Base-by-base conservation (phyloP, 2,797 vertebrate genomes). In the Onychomys torridus region DNA sequence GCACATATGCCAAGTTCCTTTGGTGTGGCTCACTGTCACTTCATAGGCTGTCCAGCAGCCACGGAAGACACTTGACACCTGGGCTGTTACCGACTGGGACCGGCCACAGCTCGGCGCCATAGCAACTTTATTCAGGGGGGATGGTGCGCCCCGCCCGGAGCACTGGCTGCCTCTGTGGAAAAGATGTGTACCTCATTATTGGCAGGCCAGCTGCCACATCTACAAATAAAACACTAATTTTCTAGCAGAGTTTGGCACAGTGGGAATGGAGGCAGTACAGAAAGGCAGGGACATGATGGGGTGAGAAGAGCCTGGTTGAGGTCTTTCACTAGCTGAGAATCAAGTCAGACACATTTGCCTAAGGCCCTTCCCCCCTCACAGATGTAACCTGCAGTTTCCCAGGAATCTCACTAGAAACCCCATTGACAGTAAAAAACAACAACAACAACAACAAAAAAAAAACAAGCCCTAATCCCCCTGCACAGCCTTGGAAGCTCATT, bases 201-300 rank as follows among this genome's bases (percentile, higher is more conserved):
- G 29, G 77, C 40, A 37, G 37, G 34, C 92, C 92, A 71, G 57
- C 37, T 93, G 90, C 89, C 91, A 69, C 7, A 9, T 77, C 81
- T 93, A 96, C 76, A 92, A 88, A 90, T 89, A 96, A 97, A 98
- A 97, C 0, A 29, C 23, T 83, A 91, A 96, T 98, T 97, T 98
- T 92, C 96, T 91, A 93, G 71, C 46, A 1, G 57, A 96, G 87
- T 83, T 71, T 93, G 97, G 96, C 91, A 84, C 69, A 92, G 89
- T 86, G 89, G 81, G 55, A 76, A 55, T 23, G 17, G 27, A 89
- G 29, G 71, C 69, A 76, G 55, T 34, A 12, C 34, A 61, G 17
- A 61, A 46, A 89, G 52, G 55, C 86, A 89, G 37, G 57, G 55
- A 34, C 12, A 61, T 59, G 23, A 43, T 23, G 37, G 37, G 8